Evolutionary conservation across 2,113 vertebrate genomes (phyloP), one percentile per base, ranked within the genome.

Genomic region (Nerophis ophidion): DNA sequence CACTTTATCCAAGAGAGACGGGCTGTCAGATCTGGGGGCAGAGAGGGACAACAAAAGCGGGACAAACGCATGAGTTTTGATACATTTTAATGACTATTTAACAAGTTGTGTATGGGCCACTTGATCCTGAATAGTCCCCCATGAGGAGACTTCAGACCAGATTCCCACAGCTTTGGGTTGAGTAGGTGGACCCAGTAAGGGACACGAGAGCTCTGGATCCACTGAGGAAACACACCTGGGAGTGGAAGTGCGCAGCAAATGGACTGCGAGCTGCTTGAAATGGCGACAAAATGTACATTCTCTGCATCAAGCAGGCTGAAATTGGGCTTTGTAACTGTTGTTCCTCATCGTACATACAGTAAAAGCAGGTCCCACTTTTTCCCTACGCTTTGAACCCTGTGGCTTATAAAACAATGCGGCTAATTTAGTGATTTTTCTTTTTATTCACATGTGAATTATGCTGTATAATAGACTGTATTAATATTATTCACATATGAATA

Each of bases 1-100:
- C 91, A 91, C 81, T 92, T 93, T 75, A 93, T 90, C 92, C 92
- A 93, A 52, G 91, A 92, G 55, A 92, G 91, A 42, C 87, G 91
- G 70, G 92, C 91, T 76, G 90, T 93, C 82, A 93, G 90, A 86
- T 93, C 91, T 93, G 84, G 13, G 73, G 38, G 40, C 55, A 69
- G 38, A 69, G 38, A 8, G 38, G 63, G 55, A 71, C 50, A 26
- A 83, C 81, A 81, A 75, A 89, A 61, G 66, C 63, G 79, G 79
- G 71, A 75, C 58, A 75, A 78, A 84, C 66, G 80, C 63, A 71
- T 66, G 66, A 61, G 74, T 84, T 88, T 80, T 66, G 76, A 80
- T 84, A 69, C 74, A 72, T 88, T 89, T 83, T 76, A 84, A 87
- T 86, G 72, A 68, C 68, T 35, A 12, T 75, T 85, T 79, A 86